phyloP scores from a whole-genome alignment of 2,797 vertebrate species.

The Spheniscus humboldti region DNA sequence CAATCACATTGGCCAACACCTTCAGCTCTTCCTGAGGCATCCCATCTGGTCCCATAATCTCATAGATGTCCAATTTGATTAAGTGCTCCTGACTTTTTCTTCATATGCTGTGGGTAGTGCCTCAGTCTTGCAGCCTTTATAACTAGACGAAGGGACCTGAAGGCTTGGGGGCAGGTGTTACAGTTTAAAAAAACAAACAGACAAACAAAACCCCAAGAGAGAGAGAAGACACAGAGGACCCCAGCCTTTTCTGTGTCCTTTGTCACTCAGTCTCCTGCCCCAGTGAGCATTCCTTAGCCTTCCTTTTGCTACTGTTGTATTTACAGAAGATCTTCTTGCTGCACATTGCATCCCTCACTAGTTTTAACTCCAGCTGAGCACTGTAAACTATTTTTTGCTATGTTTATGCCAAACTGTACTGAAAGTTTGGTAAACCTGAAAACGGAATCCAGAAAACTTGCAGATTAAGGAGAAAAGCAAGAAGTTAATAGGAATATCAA shows the following conservation, averaged over 20 bases:
- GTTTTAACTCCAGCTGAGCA: not conserved
- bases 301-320: not conserved
- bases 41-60: not conserved
- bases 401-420: not conserved
- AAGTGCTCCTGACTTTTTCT: not conserved
- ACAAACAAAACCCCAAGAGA: not conserved
- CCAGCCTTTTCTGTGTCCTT: not conserved
- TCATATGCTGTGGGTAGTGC: not conserved
- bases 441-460: not conserved
- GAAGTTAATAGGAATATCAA: not conserved
- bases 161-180: not conserved
- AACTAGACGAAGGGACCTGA: not conserved
- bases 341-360: not conserved
- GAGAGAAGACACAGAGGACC: not conserved
- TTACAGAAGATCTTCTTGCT: not conserved
- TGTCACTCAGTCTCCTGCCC: not conserved
- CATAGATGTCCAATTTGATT: not conserved
- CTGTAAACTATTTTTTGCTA: not conserved
- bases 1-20: not conserved
- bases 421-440: not conserved
- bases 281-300: not conserved
- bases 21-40: not conserved
- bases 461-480: not conserved
- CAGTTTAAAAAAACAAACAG: not conserved
- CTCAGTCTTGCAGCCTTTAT: not conserved